These are phyloP conservation scores for Diadophis punctatus DNA, from an alignment of 2,113 vertebrate genomes.

Conservation along the genomic window DNA sequence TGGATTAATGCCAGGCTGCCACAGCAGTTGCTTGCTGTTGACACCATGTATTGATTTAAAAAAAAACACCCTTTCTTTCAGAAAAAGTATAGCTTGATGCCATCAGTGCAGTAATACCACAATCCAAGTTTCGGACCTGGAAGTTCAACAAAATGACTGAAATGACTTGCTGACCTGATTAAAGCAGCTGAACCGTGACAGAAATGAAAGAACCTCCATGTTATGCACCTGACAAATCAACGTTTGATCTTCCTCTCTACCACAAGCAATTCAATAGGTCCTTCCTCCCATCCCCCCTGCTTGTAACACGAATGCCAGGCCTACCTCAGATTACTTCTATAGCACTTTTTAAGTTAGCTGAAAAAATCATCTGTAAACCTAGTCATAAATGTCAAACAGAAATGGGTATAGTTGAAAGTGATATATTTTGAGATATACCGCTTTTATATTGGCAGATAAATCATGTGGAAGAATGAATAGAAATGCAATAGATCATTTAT, in stretches of 20 bases:
- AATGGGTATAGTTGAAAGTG: background rate
- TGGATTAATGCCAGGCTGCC: background rate
- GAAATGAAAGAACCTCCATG: background rate
- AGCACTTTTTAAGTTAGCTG: background rate
- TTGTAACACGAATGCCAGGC: background rate
- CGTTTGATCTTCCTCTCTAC: slow-evolving; percentile 6
- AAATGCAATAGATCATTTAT: background rate
- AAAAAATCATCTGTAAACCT: background rate
- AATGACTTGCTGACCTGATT: slow-evolving; percentile 20
- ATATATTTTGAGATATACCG: background rate
- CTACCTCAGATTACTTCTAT: background rate
- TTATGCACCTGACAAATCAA: slow-evolving; percentile 21
- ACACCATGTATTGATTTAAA: background rate
- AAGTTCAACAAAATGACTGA: slow-evolving; percentile 8
- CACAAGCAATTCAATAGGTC: background rate
- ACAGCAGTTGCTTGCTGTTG: background rate
- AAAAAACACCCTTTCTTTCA: background rate
- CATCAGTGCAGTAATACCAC: background rate
- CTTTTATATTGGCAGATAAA: background rate
- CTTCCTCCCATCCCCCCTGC: background rate
- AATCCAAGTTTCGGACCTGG: background rate
- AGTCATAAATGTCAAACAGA: background rate
- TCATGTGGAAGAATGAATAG: background rate
- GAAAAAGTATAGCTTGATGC: background rate
- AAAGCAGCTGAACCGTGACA: slow-evolving; percentile 9